Evolutionary conservation across 2,113 vertebrate genomes (phyloP).

Genomic region (cattle (Bos taurus)): ARS-UCD2.0 NC_037350.1:11605001-11605500

Average conservation of each 20-base stretch:
- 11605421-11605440: not conserved
- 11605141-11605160: not conserved
- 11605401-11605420: not conserved
- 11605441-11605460: not conserved
- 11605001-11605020: not conserved
- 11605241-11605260: not conserved
- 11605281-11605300: not conserved
- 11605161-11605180: not conserved
- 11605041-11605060: rapidly evolving
- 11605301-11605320: not conserved
- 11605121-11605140: not conserved
- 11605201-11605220: not conserved
- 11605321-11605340: not conserved
- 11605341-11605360: not conserved
- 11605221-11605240: not conserved
- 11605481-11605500: not conserved
- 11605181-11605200: not conserved
- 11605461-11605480: not conserved
- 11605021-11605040: not conserved
- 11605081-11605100: not conserved
- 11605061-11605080: not conserved
- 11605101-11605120: not conserved
- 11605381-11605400: not conserved
- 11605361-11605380: not conserved
- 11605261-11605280: not conserved